Conservation (phyloP, 2,113 vertebrate species). For the Nipponia nippon region DNA sequence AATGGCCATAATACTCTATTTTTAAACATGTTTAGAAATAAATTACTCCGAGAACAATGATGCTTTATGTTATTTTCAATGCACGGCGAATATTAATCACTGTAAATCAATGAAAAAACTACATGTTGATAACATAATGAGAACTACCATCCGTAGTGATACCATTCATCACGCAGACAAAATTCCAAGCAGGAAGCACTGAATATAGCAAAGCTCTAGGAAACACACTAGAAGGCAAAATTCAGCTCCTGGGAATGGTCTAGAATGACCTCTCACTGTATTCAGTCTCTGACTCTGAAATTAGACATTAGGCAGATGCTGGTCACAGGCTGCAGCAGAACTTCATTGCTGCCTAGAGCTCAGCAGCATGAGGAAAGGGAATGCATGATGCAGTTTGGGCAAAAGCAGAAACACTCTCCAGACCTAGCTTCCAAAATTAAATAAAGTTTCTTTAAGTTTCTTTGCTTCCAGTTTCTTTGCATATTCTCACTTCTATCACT, state of each 20-base stretch:
- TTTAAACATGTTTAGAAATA: background rate
- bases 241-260: background rate
- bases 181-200: background rate
- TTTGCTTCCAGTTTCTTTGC: background rate
- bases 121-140: background rate
- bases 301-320: background rate
- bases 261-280: background rate
- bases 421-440: background rate
- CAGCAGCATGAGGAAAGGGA: background rate
- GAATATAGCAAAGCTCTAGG: background rate
- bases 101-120: background rate
- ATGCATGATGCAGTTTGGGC: accelerated
- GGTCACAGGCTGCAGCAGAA: background rate
- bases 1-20: background rate
- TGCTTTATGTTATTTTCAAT: background rate
- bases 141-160: background rate
- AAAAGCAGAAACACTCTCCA: background rate
- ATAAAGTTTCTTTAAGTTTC: background rate
- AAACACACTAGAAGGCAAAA: background rate
- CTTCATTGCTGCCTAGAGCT: background rate
- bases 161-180: background rate
- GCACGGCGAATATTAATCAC: background rate
- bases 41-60: background rate
- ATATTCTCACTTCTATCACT: background rate
- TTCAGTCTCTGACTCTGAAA: background rate